Evolutionary conservation across 64 coral and sea anemone genomes (phyloP).

Genomic region (Dendronephthya gigantea): DNA sequence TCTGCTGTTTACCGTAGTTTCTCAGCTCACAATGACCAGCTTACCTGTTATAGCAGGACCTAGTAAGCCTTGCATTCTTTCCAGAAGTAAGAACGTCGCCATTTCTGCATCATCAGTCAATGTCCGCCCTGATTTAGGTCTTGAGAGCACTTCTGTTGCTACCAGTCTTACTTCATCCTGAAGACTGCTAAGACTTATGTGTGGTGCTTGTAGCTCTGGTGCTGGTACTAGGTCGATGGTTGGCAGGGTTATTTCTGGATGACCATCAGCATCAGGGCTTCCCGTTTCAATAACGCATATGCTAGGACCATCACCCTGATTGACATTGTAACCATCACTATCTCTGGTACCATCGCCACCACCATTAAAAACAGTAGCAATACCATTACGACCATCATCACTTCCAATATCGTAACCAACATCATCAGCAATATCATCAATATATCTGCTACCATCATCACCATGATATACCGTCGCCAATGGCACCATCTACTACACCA

Average conservation of each 20-base stretch:
- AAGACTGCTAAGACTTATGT: slow-evolving; percentile 1
- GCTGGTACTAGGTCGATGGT: background rate
- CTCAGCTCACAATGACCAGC: too few relatives aligned
- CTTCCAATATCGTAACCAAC: background rate
- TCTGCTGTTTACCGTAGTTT: too few relatives aligned
- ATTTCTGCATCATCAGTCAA: background rate
- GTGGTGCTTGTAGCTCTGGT: background rate
- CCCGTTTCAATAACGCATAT: too few relatives aligned
- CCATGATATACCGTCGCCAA: too few relatives aligned
- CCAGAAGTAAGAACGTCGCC: background rate
- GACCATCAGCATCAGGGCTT: background rate
- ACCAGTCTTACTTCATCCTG: background rate
- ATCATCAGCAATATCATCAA: background rate
- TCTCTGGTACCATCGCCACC: background rate
- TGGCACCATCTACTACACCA: background rate
- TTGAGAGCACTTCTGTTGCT: background rate
- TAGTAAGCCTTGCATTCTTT: background rate
- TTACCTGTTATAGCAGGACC: background rate
- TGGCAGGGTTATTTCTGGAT: background rate
- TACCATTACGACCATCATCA: background rate
- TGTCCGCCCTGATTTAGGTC: background rate
- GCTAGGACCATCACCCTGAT: background rate
- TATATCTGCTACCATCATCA: slow-evolving; percentile 7
- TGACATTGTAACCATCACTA: background rate
- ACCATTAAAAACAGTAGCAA: background rate